Conservation (phyloP, 1,140 invertebrate species). For the Drosophila neocordata region DNA sequence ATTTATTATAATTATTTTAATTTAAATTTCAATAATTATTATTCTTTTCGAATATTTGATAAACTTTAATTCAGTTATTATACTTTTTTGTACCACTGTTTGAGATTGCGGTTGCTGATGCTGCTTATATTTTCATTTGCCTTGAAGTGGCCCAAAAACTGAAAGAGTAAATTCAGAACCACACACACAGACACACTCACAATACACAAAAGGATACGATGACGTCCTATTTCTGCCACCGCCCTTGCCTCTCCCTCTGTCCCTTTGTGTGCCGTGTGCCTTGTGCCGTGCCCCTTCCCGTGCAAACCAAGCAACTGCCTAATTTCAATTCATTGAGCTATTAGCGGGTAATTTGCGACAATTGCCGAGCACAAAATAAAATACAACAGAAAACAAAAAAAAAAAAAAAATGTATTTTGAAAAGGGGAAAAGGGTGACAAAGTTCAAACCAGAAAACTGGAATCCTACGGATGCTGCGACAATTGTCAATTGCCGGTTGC, state of each 20-base stretch:
- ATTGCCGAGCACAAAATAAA: conserved; percentile 45
- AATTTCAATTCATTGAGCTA: conserved; percentile 78
- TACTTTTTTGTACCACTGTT: conserved; percentile 57
- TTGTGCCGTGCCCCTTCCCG: neutral
- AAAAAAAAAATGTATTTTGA: conserved; percentile 2
- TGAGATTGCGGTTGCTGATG: conserved; percentile 40
- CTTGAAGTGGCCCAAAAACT: conserved; percentile 74
- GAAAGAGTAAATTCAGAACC: conserved; percentile 10
- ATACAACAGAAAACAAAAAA: conserved; percentile 22
- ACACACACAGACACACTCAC: conserved; percentile 1
- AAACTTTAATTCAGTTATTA: neutral
- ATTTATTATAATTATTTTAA: too few species aligned
- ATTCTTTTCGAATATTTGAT: neutral
- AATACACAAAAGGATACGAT: conserved; percentile 16
- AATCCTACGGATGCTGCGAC: conserved; percentile 35
- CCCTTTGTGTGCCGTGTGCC: neutral
- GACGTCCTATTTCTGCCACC: neutral
- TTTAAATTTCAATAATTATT: neutral
- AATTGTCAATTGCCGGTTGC: conserved; percentile 31
- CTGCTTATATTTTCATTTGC: conserved; percentile 60
- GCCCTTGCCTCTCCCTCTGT: neutral
- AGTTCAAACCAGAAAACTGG: conserved; percentile 70
- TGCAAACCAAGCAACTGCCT: conserved; percentile 25
- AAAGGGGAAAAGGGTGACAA: conserved; percentile 61
- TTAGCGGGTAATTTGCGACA: conserved; percentile 81